Conservation (phyloP, 1,140 invertebrate species). For the Lamellibrachia luymesi region DNA sequence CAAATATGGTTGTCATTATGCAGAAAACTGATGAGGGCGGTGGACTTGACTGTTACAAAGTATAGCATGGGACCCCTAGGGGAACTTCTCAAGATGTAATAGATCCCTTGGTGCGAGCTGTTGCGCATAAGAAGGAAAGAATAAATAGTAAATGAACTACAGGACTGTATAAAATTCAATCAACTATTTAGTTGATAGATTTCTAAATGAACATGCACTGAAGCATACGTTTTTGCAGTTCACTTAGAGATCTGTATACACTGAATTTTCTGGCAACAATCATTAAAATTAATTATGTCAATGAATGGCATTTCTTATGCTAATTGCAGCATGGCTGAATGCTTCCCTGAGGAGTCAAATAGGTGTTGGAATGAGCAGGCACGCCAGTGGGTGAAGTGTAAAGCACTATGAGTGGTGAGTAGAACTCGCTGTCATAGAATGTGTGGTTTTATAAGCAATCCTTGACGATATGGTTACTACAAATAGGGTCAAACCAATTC, state of each 20-base stretch:
- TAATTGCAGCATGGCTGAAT: neutral
- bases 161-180: neutral
- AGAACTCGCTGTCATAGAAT: neutral
- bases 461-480: neutral
- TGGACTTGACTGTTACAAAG: neutral
- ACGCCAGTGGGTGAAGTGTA: neutral
- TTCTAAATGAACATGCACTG: neutral
- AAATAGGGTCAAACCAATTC: neutral
- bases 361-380: neutral
- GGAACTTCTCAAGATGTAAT: neutral
- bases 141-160: neutral
- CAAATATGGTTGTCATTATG: neutral
- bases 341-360: neutral
- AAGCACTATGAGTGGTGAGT: neutral
- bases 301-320: neutral
- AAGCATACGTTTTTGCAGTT: neutral
- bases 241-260: neutral
- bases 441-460: neutral
- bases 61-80: neutral
- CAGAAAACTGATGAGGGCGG: neutral
- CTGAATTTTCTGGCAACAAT: neutral
- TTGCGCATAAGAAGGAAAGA: neutral
- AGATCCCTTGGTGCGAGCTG: too few relatives aligned
- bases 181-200: neutral
- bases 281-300: neutral